Evolutionary conservation across 30 jellyfish, hydroid and myxozoan genomes (phyloP), one percentile per base, ranked within the genome.

Genomic region (Cassiopea andromeda): DNA sequence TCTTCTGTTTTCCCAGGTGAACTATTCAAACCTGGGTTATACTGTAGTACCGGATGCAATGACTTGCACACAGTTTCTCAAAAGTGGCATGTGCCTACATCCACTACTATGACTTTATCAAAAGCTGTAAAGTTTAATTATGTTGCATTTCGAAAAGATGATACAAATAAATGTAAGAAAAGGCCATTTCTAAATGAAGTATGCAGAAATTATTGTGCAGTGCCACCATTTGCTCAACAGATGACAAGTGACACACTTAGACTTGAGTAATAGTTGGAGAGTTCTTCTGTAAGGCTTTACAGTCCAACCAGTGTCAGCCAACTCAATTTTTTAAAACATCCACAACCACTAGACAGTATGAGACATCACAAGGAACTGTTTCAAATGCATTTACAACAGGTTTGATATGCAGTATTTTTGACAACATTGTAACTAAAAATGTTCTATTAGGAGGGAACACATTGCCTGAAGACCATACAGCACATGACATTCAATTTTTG

Each of bases 251-350:
- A 27, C 38, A 27, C 38, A 27, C 38, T 27, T 27, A 0, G 38
- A 27, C 38, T 27, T 27, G 38, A 27, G 38, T 27, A 27, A 27
- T n/a, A n/a, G n/a, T n/a, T n/a, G n/a, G n/a, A n/a, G n/a, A n/a
- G n/a, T n/a, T n/a, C n/a, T n/a, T n/a, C n/a, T n/a, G n/a, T 27
- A 27, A 27, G 38, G 38, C 38, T 27, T 27, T 27, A 27, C 38
- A 27, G 38, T 27, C 71, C 48, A 83, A 90, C 76, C 80, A 90
- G 85, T 83, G 61, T 74, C 64, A 90, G 78, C 97, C 97, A 81
- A 76, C 88, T 50, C 44, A 48, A 18, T 75, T 81, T 73, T 90
- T 69, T 75, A 86, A 77, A 66, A 85, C 93, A 85, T 85, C 93
- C 60, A 38, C 69, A 43, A 57, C 48, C 77, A 73, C 82, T 72